phyloP scores from a whole-genome alignment of 2,113 vertebrate genomes.

The Anarhynchus alexandrinus region DNA sequence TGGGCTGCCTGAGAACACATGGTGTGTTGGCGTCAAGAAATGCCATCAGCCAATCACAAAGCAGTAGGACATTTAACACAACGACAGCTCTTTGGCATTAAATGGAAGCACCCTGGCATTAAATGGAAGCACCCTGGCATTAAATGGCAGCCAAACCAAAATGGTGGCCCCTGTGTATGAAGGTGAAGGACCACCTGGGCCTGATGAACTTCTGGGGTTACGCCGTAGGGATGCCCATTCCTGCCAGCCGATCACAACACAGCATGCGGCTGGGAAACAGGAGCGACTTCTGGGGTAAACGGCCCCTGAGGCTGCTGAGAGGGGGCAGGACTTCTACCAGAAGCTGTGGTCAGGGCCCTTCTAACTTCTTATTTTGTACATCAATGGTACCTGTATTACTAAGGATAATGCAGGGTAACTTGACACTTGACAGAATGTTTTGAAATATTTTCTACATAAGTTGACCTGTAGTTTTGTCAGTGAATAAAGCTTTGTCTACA shows the following conservation, averaged over 20 bases:
- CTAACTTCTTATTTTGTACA: rapidly evolving
- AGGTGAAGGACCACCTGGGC: not conserved
- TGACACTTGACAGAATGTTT: not conserved
- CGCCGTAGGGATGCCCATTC: rapidly evolving
- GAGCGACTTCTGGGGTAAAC: not conserved
- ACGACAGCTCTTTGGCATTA: too few species aligned
- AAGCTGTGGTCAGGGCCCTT: rapidly evolving
- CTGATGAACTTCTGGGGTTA: not conserved
- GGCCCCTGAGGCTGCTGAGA: not conserved
- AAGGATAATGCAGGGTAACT: not conserved
- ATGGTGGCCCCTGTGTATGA: not conserved
- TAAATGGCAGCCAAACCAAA: not conserved
- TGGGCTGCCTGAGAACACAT: not conserved
- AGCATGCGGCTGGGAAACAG: not conserved
- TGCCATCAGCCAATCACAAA: not conserved
- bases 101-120: not conserved
- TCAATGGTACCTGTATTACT: not conserved
- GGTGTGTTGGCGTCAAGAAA: not conserved
- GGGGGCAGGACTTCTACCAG: too few species aligned
- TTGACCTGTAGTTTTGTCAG: not conserved
- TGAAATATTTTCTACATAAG: not conserved
- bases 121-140: not conserved
- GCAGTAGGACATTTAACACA: not conserved
- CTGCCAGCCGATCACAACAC: not conserved
- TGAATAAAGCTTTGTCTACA: not conserved